Base-by-base conservation (phyloP, 2,113 vertebrate genomes). In the Ivindomyrus marchei region DNA sequence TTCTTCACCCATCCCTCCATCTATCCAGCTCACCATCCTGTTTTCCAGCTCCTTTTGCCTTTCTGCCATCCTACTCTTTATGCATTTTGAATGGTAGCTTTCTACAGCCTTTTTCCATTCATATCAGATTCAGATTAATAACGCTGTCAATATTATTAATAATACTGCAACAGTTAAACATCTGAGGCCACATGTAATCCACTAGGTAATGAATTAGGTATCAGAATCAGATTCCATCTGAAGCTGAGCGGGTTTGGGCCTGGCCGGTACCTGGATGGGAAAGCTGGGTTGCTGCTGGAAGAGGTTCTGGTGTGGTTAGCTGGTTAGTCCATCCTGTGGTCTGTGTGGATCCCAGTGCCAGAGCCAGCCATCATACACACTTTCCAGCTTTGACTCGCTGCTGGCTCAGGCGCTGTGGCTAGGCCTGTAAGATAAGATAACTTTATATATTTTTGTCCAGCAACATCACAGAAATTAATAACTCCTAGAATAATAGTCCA, bases 61-160 rank as follows among this genome's bases (percentile, higher is more conserved):
- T 85, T 3, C 7, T 62, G 56, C 24, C 56, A n/a, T 62, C 24
- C 7, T 66, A n/a, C 58, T 62, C 13, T 13, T 91, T 15, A 39
- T 58, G 77, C 85, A 13, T 88, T 90, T 90, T 91, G 88, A 93
- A 89, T 70, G 5, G 91, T 91, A 45, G 36, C 21, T 47, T 45
- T 84, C 80, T 21, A 21, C 36, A 19, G 77, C 77, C 36, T 31
- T 39, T 56, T 62, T 24, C 21, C 2, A 24, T 62, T 62, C 7
- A 2, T 62, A 62, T n/a, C 58, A 9, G 7, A 62, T 8, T 62
- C 24, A 62, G 7, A 58, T 24, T 58, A 24, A 58, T 58, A 21
- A 58, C 6, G 7, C 53, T 21, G 53, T 56, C 52, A 53, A 19
- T 15, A 53, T 53, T 53, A 56, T 56, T 21, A 56, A 5, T 58